Evolutionary conservation across 1,140 invertebrate species (phyloP).

Genomic region (Drosophila burlai): DNA sequence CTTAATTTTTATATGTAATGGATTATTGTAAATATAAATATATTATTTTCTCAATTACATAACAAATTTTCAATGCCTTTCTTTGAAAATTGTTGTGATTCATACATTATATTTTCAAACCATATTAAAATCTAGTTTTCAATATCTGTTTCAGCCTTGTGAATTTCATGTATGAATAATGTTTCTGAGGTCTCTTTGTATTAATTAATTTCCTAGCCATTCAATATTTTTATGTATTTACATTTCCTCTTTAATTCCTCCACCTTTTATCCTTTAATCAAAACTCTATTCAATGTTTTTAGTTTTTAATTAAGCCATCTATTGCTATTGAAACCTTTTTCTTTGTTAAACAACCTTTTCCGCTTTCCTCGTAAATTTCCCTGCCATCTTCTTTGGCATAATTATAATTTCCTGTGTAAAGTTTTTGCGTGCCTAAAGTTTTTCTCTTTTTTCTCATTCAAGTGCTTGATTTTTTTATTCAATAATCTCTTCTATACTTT

Average conservation of each 20-base stretch:
- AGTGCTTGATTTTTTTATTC: conserved; percentile 44
- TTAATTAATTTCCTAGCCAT: not conserved
- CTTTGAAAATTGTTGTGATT: too few species aligned
- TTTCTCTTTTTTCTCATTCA: conserved; percentile 17
- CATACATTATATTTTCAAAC: too few species aligned
- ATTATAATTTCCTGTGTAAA: conserved; percentile 41
- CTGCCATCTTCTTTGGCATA: conserved; percentile 17
- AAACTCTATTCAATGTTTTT: conserved; percentile 12
- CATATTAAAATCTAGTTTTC: too few species aligned
- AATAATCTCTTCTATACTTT: conserved; percentile 41
- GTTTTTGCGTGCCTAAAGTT: conserved; percentile 16
- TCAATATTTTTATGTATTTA: too few species aligned
- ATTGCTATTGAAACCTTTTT: not conserved
- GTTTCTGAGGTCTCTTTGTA: not conserved
- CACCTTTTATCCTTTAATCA: not conserved
- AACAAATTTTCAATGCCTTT: too few species aligned
- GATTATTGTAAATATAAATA: too few species aligned
- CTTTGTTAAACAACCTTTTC: not conserved
- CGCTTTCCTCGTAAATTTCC: not conserved
- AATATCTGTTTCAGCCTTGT: too few species aligned
- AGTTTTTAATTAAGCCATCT: conserved; percentile 5
- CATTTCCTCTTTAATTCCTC: not conserved
- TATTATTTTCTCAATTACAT: too few species aligned
- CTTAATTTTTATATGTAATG: too few species aligned
- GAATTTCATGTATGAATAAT: not conserved